These are phyloP conservation scores for Rhinophrynus dorsalis DNA, from an alignment of 2,797 vertebrate species.

Conservation along the genomic window DNA sequence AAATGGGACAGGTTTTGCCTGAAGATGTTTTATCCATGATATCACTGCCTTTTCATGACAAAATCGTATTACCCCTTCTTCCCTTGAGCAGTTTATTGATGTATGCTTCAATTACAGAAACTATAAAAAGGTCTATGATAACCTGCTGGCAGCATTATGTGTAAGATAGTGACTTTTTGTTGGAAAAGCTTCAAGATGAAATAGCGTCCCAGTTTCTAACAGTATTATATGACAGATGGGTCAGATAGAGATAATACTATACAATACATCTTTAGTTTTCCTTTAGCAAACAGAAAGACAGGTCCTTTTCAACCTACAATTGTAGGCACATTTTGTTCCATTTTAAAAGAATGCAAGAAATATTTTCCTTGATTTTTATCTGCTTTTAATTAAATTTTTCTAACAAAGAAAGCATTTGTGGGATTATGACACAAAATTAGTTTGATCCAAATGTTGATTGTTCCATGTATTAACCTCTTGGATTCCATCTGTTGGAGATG, in stretches of 20 bases:
- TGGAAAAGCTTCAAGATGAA: constrained; percentile 59
- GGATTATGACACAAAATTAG: constrained; percentile 40
- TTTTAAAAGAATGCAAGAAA: constrained; percentile 66
- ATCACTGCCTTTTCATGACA: constrained; percentile 43
- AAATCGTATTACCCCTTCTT: constrained; percentile 48
- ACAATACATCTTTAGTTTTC: constrained; percentile 78
- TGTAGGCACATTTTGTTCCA: constrained; percentile 71
- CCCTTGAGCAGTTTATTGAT: constrained; percentile 32
- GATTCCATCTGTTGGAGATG: too few species aligned
- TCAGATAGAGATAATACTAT: constrained; percentile 78
- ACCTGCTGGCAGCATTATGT: constrained; percentile 44
- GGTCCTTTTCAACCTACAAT: constrained; percentile 59
- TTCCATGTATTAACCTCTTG: constrained; percentile 34
- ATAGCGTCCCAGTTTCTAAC: constrained; percentile 57
- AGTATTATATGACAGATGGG: constrained; percentile 70
- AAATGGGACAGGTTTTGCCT: constrained; percentile 33
- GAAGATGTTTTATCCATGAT: constrained; percentile 50
- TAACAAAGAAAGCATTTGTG: constrained; percentile 66
- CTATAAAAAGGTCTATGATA: constrained; percentile 45
- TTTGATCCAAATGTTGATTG: constrained; percentile 41
- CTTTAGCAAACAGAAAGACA: constrained; percentile 72
- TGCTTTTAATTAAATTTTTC: constrained; percentile 77
- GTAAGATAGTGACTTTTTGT: constrained; percentile 48
- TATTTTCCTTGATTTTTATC: constrained; percentile 71
- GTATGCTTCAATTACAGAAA: constrained; percentile 48